Base-by-base conservation (phyloP, 1,140 invertebrate species). In the Glossosoma conforme region DNA sequence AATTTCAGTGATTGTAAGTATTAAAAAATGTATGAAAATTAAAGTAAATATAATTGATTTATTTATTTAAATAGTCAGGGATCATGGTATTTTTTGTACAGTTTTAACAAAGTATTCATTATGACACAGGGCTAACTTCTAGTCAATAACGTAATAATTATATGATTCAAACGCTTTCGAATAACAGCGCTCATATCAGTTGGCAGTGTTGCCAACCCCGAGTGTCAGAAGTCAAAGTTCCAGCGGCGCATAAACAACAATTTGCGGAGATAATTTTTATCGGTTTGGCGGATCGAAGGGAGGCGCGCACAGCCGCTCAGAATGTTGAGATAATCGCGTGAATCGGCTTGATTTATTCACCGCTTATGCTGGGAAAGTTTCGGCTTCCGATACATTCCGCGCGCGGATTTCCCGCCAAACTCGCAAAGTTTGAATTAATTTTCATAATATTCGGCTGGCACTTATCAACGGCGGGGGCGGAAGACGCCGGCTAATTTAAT, bases 311-410 rank as follows among this genome's bases (percentile, higher is more conserved):
- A 10, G n/a, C 40, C 46, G 38, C 24, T 38, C 24, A 33, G 33
- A 45, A 45, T 37, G 32, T 37, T 37, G 18, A 50, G 55, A 57
- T 57, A 52, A 57, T 53, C 55, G 42, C 22, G 30, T 57, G 55
- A 58, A 58, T 57, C 42, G 55, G 44, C 45, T 44, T 58, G 56
- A 58, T 58, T 58, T 58, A 58, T 51, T 48, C 50, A 38, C 36
- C 45, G 54, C 35, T 55, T 50, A 51, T 49, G 44, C 36, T n/a
- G n/a, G 35, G 46, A 54, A 58, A 58, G 47, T 54, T 58, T 44
- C 35, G 24, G 44, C 51, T 50, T 58, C 56, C 56, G 56, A 58
- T 58, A 53, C 50, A 58, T 58, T 58, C 51, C 56, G 45, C 17
- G 19, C 21, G 43, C 20, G 46, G 41, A 49, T 35, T 42, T 47